Percentiles rank a stretch among this genome's conserved stretches.
phyloP scores from a whole-genome alignment of 2,797 vertebrate species.

The Emys orbicularis region DNA sequence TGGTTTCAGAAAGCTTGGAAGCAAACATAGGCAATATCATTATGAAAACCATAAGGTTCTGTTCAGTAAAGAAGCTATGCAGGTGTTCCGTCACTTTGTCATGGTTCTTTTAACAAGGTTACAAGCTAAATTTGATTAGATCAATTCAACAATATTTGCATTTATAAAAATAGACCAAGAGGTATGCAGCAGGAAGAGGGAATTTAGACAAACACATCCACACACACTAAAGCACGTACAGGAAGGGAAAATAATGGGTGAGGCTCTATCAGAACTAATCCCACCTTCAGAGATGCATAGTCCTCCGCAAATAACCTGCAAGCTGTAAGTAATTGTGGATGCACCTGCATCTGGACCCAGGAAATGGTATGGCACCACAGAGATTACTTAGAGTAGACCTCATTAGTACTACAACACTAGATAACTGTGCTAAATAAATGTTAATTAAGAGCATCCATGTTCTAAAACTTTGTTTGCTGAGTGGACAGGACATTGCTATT shows the following conservation, averaged over 20 bases:
- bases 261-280: conserved; percentile 8
- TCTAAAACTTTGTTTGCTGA: background rate
- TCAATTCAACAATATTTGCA: conserved; percentile 29
- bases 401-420: background rate
- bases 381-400: background rate
- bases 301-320: background rate
- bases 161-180: conserved; percentile 12
- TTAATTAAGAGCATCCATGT: background rate
- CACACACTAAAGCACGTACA: conserved; percentile 28
- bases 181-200: background rate
- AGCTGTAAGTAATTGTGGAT: fast-evolving
- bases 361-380: background rate
- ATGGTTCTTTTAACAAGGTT: conserved; percentile 31
- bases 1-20: conserved; percentile 41
- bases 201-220: conserved; percentile 25
- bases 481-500: background rate
- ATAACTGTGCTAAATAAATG: background rate
- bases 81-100: conserved; percentile 11
- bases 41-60: conserved; percentile 34
- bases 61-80: conserved; percentile 47
- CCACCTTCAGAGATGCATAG: background rate
- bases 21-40: conserved; percentile 27
- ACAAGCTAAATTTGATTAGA: conserved; percentile 47
- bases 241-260: background rate
- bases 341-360: background rate